Evolutionary conservation across 2,888 invertebrate genomes (phyloP).

Genomic region (Furcula furcula): DNA sequence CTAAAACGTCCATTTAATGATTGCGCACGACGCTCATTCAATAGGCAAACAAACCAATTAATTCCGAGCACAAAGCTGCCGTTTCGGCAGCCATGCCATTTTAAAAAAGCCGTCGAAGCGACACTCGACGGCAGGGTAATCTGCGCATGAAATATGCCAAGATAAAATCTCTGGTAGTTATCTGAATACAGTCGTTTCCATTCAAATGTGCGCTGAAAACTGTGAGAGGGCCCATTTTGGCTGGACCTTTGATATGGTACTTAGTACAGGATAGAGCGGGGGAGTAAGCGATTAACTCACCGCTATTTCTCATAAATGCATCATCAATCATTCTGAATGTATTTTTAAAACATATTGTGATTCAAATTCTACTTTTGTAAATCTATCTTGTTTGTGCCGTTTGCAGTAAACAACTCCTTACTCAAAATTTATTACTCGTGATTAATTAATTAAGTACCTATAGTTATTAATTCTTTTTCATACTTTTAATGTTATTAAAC

Average conservation of each 20-base stretch:
- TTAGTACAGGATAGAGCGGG: constrained; percentile 12
- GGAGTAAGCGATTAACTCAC: constrained; percentile 2
- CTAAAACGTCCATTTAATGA: too few relatives aligned
- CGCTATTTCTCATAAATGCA: too few relatives aligned
- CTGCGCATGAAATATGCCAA: constrained; percentile 60
- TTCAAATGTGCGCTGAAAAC: constrained; percentile 71
- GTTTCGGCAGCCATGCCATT: background rate
- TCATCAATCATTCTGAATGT: too few relatives aligned
- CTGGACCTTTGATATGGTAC: constrained; percentile 48
- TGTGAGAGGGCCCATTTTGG: constrained; percentile 54
- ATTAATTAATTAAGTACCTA: too few relatives aligned
- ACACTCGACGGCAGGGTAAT: constrained; percentile 37
- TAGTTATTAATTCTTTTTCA: too few relatives aligned
- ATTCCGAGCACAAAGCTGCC: background rate
- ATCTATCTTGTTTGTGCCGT: too few relatives aligned
- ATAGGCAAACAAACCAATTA: background rate
- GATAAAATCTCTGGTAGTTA: constrained; percentile 63
- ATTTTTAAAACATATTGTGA: too few relatives aligned
- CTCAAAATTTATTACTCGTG: too few relatives aligned
- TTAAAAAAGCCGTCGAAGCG: constrained; percentile 20
- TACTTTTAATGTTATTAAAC: too few relatives aligned
- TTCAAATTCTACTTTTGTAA: too few relatives aligned
- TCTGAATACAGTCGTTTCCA: constrained; percentile 73
- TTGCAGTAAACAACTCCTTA: too few relatives aligned
- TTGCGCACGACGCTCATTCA: too few relatives aligned